Evolutionary conservation across 2,888 invertebrate genomes (phyloP).

Genomic region (Polylopha cassiicola): DNA sequence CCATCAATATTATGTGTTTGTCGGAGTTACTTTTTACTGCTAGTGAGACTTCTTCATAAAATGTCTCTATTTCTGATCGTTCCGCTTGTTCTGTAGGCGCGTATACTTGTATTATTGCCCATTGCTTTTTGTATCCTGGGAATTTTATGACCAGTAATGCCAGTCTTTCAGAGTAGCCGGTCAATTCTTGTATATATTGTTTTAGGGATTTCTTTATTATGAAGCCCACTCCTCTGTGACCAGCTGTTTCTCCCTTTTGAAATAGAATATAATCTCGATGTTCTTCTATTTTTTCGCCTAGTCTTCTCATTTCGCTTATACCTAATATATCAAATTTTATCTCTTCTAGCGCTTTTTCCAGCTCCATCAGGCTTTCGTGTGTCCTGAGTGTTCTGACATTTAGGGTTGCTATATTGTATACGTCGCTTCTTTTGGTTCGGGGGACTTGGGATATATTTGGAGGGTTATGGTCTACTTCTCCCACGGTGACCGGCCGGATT

Average conservation of each 20-base stretch:
- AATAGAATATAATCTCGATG: slow-evolving; percentile 19
- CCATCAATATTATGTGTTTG: too few relatives aligned
- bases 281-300: slow-evolving; percentile 22
- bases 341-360: slow-evolving; percentile 14
- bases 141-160: slow-evolving; percentile 22
- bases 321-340: slow-evolving; percentile 23
- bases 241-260: slow-evolving; percentile 25
- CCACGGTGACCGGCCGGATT: too few relatives aligned
- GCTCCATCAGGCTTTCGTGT: slow-evolving; percentile 16
- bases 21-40: background rate
- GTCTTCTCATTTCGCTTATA: slow-evolving; percentile 24
- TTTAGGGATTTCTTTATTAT: slow-evolving; percentile 22
- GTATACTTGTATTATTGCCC: slow-evolving; percentile 24
- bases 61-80: background rate
- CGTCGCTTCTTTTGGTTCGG: slow-evolving; percentile 21
- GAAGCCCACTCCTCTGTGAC: slow-evolving; percentile 25
- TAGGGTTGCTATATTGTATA: slow-evolving; percentile 14
- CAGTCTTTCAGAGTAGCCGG: slow-evolving; percentile 25
- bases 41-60: slow-evolving; percentile 2
- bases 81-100: slow-evolving; percentile 22
- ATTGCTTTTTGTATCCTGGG: slow-evolving; percentile 14
- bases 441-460: too few relatives aligned
- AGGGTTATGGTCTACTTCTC: too few relatives aligned
- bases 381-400: slow-evolving; percentile 23
- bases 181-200: slow-evolving; percentile 23